Evolutionary conservation across 1,140 invertebrate species (phyloP), one percentile per base, ranked within the genome.

Genomic region (Pygmarrhopalites habei): DNA sequence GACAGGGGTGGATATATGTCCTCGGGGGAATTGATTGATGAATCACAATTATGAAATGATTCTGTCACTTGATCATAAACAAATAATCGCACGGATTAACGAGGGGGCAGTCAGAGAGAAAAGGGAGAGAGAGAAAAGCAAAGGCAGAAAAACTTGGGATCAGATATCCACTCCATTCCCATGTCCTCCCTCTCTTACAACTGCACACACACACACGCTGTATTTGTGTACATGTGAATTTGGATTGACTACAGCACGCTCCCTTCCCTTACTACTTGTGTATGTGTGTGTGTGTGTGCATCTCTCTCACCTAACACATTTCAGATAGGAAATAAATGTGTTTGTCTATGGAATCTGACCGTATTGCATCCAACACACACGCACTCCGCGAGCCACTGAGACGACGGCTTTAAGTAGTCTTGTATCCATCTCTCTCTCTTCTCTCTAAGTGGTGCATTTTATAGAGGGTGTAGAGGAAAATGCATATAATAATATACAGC

Each of bases 51-150:
- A 60, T 60, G 58, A 51, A 60, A 60, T 60, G 46, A 60, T 60
- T 32, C 58, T 60, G 58, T 60, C 58, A 60, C 58, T 60, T 60
- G 58, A 60, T 60, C 58, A 60, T 60, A 60, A 60, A 60, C 58
- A 60, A 60, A 60, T 60, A 60, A 60, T 60, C 47, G 25, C n/a
- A 7, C 21, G 57, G 57, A 43, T 56, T 56, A 56, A 35, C 26
- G 51, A 32, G 51, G 51, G 51, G 29, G 15, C 51, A 49, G 12
- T 12, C 12, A n/a, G n/a, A n/a, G n/a, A n/a, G n/a, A n/a, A n/a
- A n/a, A 35, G 5, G 15, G 32, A 35, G 32, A 35, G 32, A 7
- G 32, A 35, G 5, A 35, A 35, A 7, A 47, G 44, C n/a, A 41
- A 12, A 41, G 39, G 39, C 39, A 12, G 39, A 21, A 49, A 23